A percentile compares a stretch with the other conserved stretches of the same genome.
These are phyloP conservation scores for Sinohyriopsis cumingii DNA, from an alignment of 2,888 invertebrate genomes.

Conservation along the genomic window DNA sequence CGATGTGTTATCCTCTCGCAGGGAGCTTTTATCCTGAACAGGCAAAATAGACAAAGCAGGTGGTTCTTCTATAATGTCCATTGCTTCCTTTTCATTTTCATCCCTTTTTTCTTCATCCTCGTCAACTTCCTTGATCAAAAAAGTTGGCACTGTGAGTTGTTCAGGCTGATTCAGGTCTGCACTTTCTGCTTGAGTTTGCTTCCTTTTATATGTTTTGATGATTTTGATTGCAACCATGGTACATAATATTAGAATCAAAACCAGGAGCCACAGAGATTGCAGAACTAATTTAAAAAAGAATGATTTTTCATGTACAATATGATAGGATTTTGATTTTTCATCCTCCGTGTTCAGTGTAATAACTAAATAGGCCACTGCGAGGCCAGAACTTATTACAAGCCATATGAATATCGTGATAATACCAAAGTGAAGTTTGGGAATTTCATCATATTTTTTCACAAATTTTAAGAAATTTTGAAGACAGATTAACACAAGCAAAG, in stretches of 20 bases:
- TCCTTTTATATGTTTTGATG: slow-evolving; percentile 21
- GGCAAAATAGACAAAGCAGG: slow-evolving; percentile 26
- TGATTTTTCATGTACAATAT: slow-evolving; percentile 38
- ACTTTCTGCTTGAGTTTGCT: slow-evolving; percentile 26
- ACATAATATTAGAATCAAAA: slow-evolving; percentile 25
- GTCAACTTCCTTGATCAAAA: slow-evolving; percentile 45
- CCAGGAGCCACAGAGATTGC: slow-evolving; percentile 37
- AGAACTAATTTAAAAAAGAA: slow-evolving; percentile 44
- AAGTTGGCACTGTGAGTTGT: slow-evolving; percentile 44
- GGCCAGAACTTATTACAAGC: slow-evolving; percentile 27
- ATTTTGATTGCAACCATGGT: slow-evolving; percentile 28
- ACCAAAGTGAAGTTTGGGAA: slow-evolving; percentile 37
- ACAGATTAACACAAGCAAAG: slow-evolving; percentile 45
- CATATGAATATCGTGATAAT: slow-evolving; percentile 28
- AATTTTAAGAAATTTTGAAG: slow-evolving; percentile 40
- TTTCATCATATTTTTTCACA: slow-evolving; percentile 27
- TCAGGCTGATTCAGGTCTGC: slow-evolving; percentile 43
- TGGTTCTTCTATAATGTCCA: slow-evolving; percentile 1
- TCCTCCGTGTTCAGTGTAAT: slow-evolving; percentile 31
- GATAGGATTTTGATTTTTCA: slow-evolving; percentile 21
- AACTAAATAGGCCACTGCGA: slow-evolving; percentile 44
- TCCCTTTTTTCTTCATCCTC: slow-evolving; percentile 38
- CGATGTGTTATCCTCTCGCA: slow-evolving; percentile 30
- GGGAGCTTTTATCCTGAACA: slow-evolving; percentile 35
- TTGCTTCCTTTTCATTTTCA: slow-evolving; percentile 25